Evolutionary conservation across 2,797 vertebrate species (phyloP).

Genomic region (Sylvia borin): DNA sequence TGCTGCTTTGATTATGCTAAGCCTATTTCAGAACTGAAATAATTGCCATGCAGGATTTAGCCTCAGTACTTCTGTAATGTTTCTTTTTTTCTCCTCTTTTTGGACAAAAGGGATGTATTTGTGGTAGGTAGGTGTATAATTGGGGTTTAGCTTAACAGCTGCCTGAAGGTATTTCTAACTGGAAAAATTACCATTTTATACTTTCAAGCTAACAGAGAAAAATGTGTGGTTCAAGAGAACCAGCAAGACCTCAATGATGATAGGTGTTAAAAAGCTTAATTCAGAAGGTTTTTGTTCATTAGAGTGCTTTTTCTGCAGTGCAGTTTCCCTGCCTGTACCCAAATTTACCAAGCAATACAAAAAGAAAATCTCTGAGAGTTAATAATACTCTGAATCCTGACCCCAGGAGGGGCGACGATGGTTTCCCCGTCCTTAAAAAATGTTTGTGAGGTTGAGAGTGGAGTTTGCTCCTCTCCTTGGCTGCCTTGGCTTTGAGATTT

Average conservation of each 20-base stretch:
- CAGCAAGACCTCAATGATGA: background rate
- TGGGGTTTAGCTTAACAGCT: constrained; percentile 20
- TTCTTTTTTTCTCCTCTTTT: background rate
- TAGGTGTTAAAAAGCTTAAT: constrained; percentile 7
- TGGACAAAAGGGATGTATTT: constrained; percentile 43
- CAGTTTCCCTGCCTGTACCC: background rate
- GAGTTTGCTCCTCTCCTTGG: background rate
- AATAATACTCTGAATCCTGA: background rate
- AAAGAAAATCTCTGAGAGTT: background rate
- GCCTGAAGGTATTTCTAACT: constrained; percentile 39
- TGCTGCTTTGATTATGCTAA: constrained; percentile 53
- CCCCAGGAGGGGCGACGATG: accelerated
- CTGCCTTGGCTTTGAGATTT: background rate
- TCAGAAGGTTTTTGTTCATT: background rate
- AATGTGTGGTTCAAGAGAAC: background rate
- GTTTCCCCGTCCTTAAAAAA: background rate
- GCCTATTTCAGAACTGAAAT: constrained; percentile 27
- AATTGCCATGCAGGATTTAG: constrained; percentile 13
- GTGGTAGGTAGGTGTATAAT: constrained; percentile 31
- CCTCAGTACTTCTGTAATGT: constrained; percentile 12
- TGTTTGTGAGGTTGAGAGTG: accelerated
- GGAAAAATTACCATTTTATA: constrained; percentile 28
- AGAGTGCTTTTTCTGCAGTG: background rate
- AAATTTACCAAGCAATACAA: background rate
- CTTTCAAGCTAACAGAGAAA: background rate